Conservation (phyloP, 2,888 invertebrate species). For the Xiphydria camelus region DNA sequence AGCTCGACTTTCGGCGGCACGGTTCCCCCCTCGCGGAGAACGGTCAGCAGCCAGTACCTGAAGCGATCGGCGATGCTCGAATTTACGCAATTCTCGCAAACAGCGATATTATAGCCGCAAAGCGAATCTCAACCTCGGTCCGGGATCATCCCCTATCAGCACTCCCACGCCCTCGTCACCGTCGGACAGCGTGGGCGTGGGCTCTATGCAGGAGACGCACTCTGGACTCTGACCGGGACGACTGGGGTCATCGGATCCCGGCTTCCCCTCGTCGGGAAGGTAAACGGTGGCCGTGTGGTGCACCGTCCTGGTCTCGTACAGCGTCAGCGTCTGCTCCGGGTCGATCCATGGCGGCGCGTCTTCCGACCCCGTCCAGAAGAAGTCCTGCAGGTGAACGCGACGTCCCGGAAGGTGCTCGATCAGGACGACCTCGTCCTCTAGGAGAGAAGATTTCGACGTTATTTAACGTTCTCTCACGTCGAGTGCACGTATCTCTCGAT, state of each 20-base stretch:
- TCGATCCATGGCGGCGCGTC: slow-evolving; percentile 72
- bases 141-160: slow-evolving; percentile 50
- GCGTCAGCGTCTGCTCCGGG: slow-evolving; percentile 55
- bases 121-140: slow-evolving; percentile 49
- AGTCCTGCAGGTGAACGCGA: slow-evolving; percentile 72
- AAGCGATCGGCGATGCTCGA: too few relatives aligned
- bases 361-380: slow-evolving; percentile 88
- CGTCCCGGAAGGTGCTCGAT: slow-evolving; percentile 54
- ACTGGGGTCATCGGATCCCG: slow-evolving; percentile 10
- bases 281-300: slow-evolving; percentile 51
- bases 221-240: slow-evolving; percentile 27
- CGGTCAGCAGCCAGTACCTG: slow-evolving; percentile 81
- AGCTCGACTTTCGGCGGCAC: slow-evolving; percentile 68
- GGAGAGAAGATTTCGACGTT: too few relatives aligned
- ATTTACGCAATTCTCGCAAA: too few relatives aligned
- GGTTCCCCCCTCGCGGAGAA: slow-evolving; percentile 65
- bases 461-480: too few relatives aligned
- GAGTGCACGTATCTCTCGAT: too few relatives aligned
- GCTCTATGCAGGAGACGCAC: slow-evolving; percentile 48
- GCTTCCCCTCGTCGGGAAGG: slow-evolving; percentile 32
- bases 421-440: slow-evolving; percentile 53
- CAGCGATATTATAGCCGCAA: too few relatives aligned
- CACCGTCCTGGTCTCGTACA: slow-evolving; percentile 50
- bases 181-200: slow-evolving; percentile 44
- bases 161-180: slow-evolving; percentile 49